Conservation (phyloP, 2,113 vertebrate genomes). For the Cyphomyrus plagiostoma region DNA sequence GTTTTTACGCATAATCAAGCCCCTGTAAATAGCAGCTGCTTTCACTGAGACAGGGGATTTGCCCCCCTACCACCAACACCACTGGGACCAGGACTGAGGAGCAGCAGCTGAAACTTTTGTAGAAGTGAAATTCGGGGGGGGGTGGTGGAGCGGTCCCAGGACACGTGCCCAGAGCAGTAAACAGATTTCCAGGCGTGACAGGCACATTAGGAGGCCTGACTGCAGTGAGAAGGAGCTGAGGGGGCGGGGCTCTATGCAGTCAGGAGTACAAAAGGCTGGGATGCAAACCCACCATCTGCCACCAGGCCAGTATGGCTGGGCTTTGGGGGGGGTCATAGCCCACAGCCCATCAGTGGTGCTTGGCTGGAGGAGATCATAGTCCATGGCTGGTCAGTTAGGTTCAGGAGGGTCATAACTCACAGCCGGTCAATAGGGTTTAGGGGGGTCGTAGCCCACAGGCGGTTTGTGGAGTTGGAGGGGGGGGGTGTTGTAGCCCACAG, state of each 20-base stretch:
- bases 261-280: conserved; percentile 24
- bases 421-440: conserved; percentile 25
- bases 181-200: conserved; percentile 8
- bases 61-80: not conserved
- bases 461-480: not conserved
- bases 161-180: not conserved
- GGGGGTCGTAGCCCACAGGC: not conserved
- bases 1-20: not conserved
- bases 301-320: not conserved
- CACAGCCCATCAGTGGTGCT: conserved; percentile 22
- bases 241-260: not conserved
- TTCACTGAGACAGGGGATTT: not conserved
- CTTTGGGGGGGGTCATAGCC: conserved; percentile 13
- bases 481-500: not conserved
- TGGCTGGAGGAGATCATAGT: not conserved
- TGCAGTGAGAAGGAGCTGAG: not conserved
- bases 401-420: not conserved
- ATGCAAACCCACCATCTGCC: conserved; percentile 56
- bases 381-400: not conserved
- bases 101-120: conserved; percentile 15
- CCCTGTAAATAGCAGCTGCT: not conserved
- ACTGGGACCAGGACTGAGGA: not conserved
- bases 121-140: conserved; percentile 6
- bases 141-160: not conserved
- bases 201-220: conserved; percentile 19